Base-by-base conservation (phyloP, 1,140 invertebrate species). In the Diorhabda carinulata region DNA sequence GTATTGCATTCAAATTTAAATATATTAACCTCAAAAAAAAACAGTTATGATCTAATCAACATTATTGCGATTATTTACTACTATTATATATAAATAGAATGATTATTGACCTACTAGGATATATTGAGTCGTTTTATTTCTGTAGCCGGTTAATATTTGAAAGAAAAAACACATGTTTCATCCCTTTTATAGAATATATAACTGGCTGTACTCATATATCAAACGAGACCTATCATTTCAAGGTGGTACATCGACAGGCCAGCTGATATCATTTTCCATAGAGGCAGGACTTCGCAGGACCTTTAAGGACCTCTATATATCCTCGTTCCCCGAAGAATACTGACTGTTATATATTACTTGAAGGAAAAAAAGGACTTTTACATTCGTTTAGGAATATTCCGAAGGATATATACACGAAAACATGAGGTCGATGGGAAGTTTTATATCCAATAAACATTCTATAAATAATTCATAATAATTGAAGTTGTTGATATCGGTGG, bases 201-300 rank as follows among this genome's bases (percentile, higher is more conserved):
- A 74, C 74, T 70, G 70, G 72, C 72, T 63, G 70, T 56, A 70
- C 68, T 69, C 72, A 72, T 77, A 77, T 77, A 77, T 77, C 74
- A 76, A 67, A 61, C 62, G 67, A 70, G 74, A 70, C n/a, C 74
- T 74, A 76, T 76, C 74, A 74, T 72, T 65, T 68, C 74, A 76
- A 76, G 74, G 74, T 74, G 76, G 72, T 70, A 67, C 73, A 71
- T 68, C 52, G 6, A 25, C n/a, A 9, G 7, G n/a, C 58, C 58
- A 59, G 58, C 58, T 59, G 58, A 59, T 59, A 43, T 62, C 61
- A 62, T 62, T 62, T 44, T 43, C 41, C 42, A 10, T 59, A 43
- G 47, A 52, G 67, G 43, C 69, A 57, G 64, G 60, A 71, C 41
- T 43, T 62, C 61, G 47, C n/a, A 52, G 47, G 47, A 52, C 47